A percentile compares a stretch with the other conserved stretches of the same genome.
Conservation (phyloP, 1,140 invertebrate species). For the Zaprionus tsacasi region DNA sequence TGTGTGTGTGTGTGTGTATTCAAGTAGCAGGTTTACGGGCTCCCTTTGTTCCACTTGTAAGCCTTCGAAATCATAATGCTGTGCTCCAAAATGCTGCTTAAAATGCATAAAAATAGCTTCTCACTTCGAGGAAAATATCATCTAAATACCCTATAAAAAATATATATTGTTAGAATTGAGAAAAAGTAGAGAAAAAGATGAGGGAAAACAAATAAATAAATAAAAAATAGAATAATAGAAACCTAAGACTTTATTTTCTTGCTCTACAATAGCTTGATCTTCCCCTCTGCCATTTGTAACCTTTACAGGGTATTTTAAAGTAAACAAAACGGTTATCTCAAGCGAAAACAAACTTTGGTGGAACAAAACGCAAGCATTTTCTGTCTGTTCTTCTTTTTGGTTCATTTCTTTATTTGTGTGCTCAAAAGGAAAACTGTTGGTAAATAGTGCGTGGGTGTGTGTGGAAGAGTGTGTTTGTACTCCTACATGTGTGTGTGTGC, state of each 20-base stretch:
- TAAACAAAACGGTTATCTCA: conserved; percentile 61
- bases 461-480: neutral
- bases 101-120: conserved; percentile 58
- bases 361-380: conserved; percentile 76
- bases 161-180: fast-evolving
- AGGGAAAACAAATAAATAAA: neutral
- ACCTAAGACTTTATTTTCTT: neutral
- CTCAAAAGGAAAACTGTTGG: conserved; percentile 44
- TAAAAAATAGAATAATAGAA: neutral
- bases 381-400: conserved; percentile 30
- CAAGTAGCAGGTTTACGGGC: conserved; percentile 14
- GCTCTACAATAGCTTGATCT: neutral
- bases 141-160: neutral
- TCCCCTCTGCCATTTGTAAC: neutral
- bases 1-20: conserved; percentile 8
- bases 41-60: conserved; percentile 31
- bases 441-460: conserved; percentile 23
- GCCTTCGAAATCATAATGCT: conserved; percentile 50
- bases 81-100: conserved; percentile 50
- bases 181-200: neutral
- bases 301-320: conserved; percentile 24
- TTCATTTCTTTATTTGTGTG: conserved; percentile 23
- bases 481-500: conserved; percentile 3
- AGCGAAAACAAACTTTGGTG: conserved; percentile 69
- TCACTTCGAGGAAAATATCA: conserved; percentile 26